These are phyloP conservation scores for Bombus sylvicola DNA, from an alignment of 1,140 invertebrate species.

Conservation along the genomic window DNA sequence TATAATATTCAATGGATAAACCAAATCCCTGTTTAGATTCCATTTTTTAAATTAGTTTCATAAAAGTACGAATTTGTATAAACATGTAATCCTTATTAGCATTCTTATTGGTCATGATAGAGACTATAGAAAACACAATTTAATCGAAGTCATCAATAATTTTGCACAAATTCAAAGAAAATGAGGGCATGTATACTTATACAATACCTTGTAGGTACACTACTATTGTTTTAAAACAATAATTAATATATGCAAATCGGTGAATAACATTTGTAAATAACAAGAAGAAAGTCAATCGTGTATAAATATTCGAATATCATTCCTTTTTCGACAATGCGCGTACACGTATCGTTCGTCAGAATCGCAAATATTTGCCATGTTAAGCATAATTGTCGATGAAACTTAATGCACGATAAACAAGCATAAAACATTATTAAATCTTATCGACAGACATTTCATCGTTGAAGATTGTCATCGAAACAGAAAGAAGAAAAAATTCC, in stretches of 20 bases:
- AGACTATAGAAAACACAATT: too few species aligned
- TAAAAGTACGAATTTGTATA: neutral
- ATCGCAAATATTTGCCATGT: slow-evolving; percentile 38
- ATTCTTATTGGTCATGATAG: too few species aligned
- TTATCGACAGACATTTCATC: slow-evolving; percentile 66
- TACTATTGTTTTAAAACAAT: too few species aligned
- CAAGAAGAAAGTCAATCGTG: neutral
- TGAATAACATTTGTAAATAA: neutral
- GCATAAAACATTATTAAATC: slow-evolving; percentile 62
- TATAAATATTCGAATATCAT: neutral
- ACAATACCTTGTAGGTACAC: too few species aligned
- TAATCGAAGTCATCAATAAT: too few species aligned
- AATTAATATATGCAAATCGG: too few species aligned
- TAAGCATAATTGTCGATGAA: slow-evolving; percentile 48
- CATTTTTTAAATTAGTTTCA: neutral
- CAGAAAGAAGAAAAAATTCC: slow-evolving; percentile 46
- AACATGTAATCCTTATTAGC: too few species aligned
- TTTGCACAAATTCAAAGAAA: too few species aligned
- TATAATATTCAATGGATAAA: too few species aligned
- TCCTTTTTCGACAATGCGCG: neutral
- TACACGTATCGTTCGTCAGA: neutral
- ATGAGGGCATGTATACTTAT: too few species aligned
- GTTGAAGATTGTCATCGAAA: slow-evolving; percentile 61
- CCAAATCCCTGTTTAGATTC: too few species aligned
- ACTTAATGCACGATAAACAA: slow-evolving; percentile 62